Base-by-base conservation (phyloP, 2,888 invertebrate genomes). In the Globia sparganii region DNA sequence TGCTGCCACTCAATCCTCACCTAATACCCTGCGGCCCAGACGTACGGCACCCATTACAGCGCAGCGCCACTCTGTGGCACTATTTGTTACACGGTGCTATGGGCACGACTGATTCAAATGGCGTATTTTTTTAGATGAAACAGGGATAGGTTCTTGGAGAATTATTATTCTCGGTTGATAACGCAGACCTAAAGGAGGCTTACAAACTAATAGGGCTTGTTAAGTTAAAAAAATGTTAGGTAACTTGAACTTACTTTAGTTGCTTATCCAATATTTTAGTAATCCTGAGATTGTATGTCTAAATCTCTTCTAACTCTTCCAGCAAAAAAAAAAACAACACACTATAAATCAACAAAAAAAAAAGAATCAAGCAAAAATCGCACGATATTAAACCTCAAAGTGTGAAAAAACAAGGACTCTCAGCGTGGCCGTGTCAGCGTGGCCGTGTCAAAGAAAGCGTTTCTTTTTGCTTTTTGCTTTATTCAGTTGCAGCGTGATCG, bases 11-110 rank as follows among this genome's bases (percentile, higher is more conserved):
- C 66, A 67, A 56, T 85, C 70, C 37, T 49, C 5, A 9, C n/a
- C 18, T 78, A 74, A 82, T 79, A 78, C 58, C 78, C 69, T 53
- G 71, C 64, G 75, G 66, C 56, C 18, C 72, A 69, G 77, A 86
- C 74, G 68, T 83, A 82, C 80, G 65, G 77, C 58, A 62, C 72
- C 82, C 79, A 82, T 79, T 79, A 77, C 64, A 21, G 61, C 40
- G 43, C 59, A 31, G 53, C 40, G 40, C 59, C 69, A 40, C 77
- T 75, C 59, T 62, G 34, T 53, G 72, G 40, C 81, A 64, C 71
- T 78, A 81, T 84, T 81, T 79, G 68, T 81, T 37, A 72, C 3
- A 74, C 62, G 46, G 53, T 53, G 64, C 15, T 46, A 40, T 34
- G 56, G 4, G 58, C n/a, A 8, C 49, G 15, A 37, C 13, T 72